Evolutionary conservation across 2,888 invertebrate species (phyloP), one percentile per base, ranked within the genome.

Genomic region (Campaea margaritaria): DNA sequence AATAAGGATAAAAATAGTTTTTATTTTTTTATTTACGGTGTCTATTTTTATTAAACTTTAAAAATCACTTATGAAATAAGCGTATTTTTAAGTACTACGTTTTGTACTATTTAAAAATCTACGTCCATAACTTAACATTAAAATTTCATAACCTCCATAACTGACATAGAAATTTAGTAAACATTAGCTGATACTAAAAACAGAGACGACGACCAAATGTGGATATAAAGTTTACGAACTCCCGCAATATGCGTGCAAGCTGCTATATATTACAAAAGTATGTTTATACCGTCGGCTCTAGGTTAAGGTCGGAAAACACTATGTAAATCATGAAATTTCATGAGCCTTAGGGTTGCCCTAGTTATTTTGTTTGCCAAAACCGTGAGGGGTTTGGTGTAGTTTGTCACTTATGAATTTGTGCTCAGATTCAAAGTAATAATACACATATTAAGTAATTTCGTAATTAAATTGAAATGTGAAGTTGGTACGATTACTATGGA

Each of bases 201-300:
- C 54, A 44, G 48, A 54, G 48, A 13, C 49, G 16, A 53, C 38
- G 47, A 16, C 39, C 31, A 39, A 53, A 47, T 46, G 50, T 50
- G 36, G 56, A n/a, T 43, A 49, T 61, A 56, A 68, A 68, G 21
- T 68, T 66, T 68, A 68, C 56, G 66, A 64, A 64, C 62, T 64
- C 62, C 58, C 68, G 56, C 57, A 61, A 56, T 64, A 65, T 54
- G 62, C 58, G 60, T 64, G 58, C 62, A 59, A 41, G 41, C 16
- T 55, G 48, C 60, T 58, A 64, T 59, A 62, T 68, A 57, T 59
- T 65, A 56, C 58, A 41, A 54, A 61, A 58, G 59, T 62, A 64
- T 59, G 58, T 55, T 49, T 41, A 39, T 31, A 31, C 9, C 8
- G 31, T 31, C 31, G 4, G 31, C 12, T 42, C 42, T 44, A 51